Evolutionary conservation across 2,888 invertebrate genomes (phyloP).

Genomic region (Synanthedon myopaeformis): DNA sequence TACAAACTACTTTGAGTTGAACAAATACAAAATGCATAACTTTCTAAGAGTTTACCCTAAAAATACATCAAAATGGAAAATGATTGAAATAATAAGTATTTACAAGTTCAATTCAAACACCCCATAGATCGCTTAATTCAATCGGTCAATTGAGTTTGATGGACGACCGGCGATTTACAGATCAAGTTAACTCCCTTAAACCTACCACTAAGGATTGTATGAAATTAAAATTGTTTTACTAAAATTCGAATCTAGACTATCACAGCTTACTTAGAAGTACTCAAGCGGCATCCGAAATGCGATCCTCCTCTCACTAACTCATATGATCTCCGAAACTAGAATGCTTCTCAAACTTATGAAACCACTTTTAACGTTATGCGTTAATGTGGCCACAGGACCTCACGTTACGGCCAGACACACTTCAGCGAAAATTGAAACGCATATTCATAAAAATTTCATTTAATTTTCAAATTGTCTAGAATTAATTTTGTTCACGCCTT

Average conservation of each 20-base stretch:
- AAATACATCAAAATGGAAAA: slow-evolving; percentile 65
- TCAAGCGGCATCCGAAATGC: slow-evolving; percentile 19
- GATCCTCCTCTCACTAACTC: slow-evolving; percentile 8
- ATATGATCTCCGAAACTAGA: background rate
- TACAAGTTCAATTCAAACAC: slow-evolving; percentile 46
- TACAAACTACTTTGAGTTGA: slow-evolving; percentile 33
- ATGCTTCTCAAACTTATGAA: no score
- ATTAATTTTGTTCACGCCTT: no score
- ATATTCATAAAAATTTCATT: no score
- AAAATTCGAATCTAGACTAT: slow-evolving; percentile 59
- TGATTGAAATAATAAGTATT: slow-evolving; percentile 54
- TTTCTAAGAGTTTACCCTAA: slow-evolving; percentile 55
- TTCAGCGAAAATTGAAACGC: no score
- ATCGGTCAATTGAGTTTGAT: slow-evolving; percentile 32
- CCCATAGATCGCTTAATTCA: slow-evolving; percentile 48
- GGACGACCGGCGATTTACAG: slow-evolving; percentile 25
- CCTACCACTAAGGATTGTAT: slow-evolving; percentile 45
- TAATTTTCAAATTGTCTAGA: no score
- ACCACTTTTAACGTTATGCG: no score
- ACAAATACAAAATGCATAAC: slow-evolving; percentile 61
- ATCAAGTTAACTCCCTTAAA: slow-evolving; percentile 38
- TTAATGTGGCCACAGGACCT: no score
- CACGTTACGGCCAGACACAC: no score
- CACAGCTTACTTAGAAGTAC: slow-evolving; percentile 60
- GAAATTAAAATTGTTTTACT: slow-evolving; percentile 31